Conservation (phyloP, 2,797 vertebrate genomes). For the Sarcophilus harrisii region DNA sequence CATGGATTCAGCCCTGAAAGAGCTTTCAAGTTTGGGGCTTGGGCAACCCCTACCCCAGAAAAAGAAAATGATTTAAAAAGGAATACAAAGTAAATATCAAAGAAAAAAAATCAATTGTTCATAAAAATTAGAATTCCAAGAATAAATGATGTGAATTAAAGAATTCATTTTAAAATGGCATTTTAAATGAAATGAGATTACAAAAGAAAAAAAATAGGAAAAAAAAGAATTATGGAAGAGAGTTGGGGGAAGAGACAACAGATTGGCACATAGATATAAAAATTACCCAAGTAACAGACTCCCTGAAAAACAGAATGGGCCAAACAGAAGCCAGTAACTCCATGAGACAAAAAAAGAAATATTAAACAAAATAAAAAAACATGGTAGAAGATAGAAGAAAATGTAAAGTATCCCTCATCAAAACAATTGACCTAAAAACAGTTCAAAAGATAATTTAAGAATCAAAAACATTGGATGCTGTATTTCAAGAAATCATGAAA, state of each 20-base stretch:
- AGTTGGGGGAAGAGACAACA: not conserved
- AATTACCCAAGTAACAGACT: not conserved
- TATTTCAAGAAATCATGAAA: not conserved
- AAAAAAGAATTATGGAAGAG: not conserved
- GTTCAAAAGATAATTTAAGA: not conserved
- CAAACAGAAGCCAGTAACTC: not conserved
- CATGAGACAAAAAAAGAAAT: not conserved
- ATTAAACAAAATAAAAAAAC: not conserved
- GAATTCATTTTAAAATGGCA: not conserved
- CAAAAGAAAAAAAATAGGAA: not conserved
- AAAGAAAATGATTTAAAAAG: not conserved
- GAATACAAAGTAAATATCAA: not conserved
- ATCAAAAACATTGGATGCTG: not conserved
- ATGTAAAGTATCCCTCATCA: not conserved
- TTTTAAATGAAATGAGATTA: not conserved
- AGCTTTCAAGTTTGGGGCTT: not conserved
- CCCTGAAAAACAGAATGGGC: not conserved
- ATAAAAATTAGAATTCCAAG: not conserved
- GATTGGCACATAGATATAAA: not conserved
- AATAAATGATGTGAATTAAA: not conserved
- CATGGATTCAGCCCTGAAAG: not conserved
- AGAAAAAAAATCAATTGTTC: not conserved
- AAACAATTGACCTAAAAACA: not conserved
- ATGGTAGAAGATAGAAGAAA: not conserved
- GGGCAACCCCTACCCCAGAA: too few species aligned